These are phyloP conservation scores for Melanotaenia parkinsoni DNA, from an alignment of 2,797 vertebrate genomes.

Conservation along the genomic window DNA sequence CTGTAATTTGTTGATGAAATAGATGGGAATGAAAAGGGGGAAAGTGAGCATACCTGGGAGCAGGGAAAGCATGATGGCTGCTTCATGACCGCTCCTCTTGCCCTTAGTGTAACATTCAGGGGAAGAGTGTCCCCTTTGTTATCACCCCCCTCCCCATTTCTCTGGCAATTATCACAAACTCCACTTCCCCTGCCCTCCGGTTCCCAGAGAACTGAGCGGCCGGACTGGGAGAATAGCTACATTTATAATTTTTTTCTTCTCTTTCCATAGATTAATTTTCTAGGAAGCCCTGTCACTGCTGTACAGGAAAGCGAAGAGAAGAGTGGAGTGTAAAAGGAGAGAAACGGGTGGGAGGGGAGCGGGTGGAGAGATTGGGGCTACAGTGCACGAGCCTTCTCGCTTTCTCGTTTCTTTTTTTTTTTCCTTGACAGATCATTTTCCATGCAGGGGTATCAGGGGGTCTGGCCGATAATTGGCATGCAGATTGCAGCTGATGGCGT, in stretches of 20 bases:
- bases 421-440: slow-evolving; percentile 96
- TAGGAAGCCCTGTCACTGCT: slow-evolving; percentile 85
- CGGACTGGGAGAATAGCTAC: slow-evolving; percentile 85
- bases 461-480: slow-evolving; percentile 99
- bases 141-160: slow-evolving; percentile 69
- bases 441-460: slow-evolving; percentile 97
- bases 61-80: slow-evolving; percentile 64
- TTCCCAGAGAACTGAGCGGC: slow-evolving; percentile 81
- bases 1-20: slow-evolving; percentile 83
- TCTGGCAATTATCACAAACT: slow-evolving; percentile 87
- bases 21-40: slow-evolving; percentile 64
- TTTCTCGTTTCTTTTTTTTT: slow-evolving; percentile 70
- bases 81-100: slow-evolving; percentile 78
- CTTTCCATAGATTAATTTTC: slow-evolving; percentile 89
- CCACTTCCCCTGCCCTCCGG: slow-evolving; percentile 85
- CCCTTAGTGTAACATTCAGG: slow-evolving; percentile 86
- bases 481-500: slow-evolving; percentile 99
- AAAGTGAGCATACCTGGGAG: slow-evolving; percentile 74
- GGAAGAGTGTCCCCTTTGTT: slow-evolving; percentile 84
- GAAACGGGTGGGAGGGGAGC: slow-evolving; percentile 12
- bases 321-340: slow-evolving; percentile 62
- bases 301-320: slow-evolving; percentile 75
- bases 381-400: slow-evolving; percentile 78
- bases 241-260: slow-evolving; percentile 87
- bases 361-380: slow-evolving; percentile 78